These are phyloP conservation scores for Pachyramphus minor DNA, from an alignment of 2,113 vertebrate genomes.

Conservation along the genomic window DNA sequence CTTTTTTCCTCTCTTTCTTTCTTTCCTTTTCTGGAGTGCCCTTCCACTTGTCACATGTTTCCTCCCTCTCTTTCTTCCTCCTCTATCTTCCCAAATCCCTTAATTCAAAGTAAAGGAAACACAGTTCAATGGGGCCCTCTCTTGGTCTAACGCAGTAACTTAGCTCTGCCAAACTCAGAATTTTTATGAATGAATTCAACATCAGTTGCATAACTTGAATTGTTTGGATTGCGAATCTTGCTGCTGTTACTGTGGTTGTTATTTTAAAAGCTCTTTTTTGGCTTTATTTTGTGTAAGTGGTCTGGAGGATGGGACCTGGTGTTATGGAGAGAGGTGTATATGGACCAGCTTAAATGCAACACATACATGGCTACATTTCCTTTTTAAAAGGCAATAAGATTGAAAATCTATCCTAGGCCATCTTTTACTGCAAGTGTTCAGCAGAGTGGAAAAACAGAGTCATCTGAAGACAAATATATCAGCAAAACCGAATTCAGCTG, in stretches of 20 bases:
- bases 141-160: background rate
- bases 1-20: background rate
- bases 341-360: background rate
- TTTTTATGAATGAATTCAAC: constrained; percentile 10
- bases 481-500: background rate
- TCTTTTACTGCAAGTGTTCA: background rate
- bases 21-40: background rate
- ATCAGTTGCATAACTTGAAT: background rate
- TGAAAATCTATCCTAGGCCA: background rate
- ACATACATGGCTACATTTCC: background rate
- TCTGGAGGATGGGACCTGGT: background rate
- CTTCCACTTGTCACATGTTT: background rate
- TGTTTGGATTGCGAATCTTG: background rate
- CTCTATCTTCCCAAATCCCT: background rate
- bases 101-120: background rate
- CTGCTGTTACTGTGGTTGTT: background rate
- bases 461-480: background rate
- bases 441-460: background rate
- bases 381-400: background rate
- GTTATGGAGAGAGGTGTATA: background rate
- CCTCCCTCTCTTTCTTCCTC: background rate
- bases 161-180: background rate
- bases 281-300: background rate
- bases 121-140: constrained; percentile 56
- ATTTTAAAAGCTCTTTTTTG: background rate